A percentile compares a stretch with the other conserved stretches of the same genome.
Evolutionary conservation across 2,888 invertebrate genomes (phyloP).

Genomic region (Mellilla xanthometata): DNA sequence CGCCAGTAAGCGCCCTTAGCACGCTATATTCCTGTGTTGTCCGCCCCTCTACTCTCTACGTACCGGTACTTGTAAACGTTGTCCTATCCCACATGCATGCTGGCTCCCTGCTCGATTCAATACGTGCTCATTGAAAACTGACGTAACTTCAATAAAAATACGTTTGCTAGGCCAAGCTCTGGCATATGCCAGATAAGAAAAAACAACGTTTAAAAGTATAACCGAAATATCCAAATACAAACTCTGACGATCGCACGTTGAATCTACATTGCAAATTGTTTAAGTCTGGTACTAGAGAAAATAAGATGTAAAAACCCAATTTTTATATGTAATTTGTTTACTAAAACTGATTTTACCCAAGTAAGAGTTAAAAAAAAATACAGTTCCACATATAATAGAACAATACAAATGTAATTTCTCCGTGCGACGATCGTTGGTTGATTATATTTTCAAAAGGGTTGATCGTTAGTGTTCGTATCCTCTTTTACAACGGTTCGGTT

Average conservation of each 20-base stretch:
- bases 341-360: no score
- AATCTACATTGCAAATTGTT: no score
- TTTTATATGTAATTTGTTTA: no score
- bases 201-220: constrained; percentile 29
- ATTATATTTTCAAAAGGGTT: constrained; percentile 82
- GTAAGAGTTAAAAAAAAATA: no score
- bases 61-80: constrained; percentile 31
- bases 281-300: no score
- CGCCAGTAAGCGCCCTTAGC: constrained; percentile 74
- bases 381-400: neutral
- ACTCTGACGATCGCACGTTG: constrained; percentile 43
- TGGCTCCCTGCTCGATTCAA: no score
- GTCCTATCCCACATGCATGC: constrained; percentile 17
- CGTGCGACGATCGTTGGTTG: constrained; percentile 55
- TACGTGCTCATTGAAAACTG: no score
- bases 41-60: constrained; percentile 34
- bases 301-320: no score
- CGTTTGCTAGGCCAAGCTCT: no score
- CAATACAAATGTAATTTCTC: constrained; percentile 56
- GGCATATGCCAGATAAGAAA: no score
- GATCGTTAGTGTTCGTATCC: constrained; percentile 71
- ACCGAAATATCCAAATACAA: constrained; percentile 20
- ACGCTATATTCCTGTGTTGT: constrained; percentile 64
- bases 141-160: no score
- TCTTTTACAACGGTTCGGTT: constrained; percentile 57